These are phyloP conservation scores for Neopipo cinnamomea DNA, from an alignment of 2,113 vertebrate species.

Conservation along the genomic window DNA sequence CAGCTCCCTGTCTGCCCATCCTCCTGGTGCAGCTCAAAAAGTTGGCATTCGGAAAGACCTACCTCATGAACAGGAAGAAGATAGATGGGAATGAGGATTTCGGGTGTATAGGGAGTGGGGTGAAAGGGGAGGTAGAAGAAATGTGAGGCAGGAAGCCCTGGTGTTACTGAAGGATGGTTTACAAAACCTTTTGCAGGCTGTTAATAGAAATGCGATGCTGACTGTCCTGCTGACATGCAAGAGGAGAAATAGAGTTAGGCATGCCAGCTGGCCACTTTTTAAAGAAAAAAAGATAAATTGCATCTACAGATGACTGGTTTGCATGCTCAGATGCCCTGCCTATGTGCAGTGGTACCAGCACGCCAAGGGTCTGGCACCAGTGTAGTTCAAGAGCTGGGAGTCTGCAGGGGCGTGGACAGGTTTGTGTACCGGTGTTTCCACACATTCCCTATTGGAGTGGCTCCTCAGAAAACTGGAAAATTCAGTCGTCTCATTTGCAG, in stretches of 20 bases:
- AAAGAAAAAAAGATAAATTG: background rate
- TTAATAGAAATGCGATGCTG: background rate
- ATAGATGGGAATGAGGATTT: background rate
- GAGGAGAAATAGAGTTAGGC: background rate
- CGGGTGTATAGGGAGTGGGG: background rate
- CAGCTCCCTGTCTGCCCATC: background rate
- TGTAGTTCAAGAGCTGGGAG: background rate
- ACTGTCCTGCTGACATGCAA: background rate
- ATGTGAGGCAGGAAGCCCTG: background rate
- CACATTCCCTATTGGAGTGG: background rate
- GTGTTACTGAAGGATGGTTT: background rate
- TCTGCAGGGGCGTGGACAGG: background rate
- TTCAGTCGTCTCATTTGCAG: background rate
- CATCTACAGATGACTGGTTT: background rate
- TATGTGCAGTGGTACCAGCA: background rate
- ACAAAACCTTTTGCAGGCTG: background rate
- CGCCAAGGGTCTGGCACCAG: accelerated
- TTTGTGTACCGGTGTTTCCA: accelerated
- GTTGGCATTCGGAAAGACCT: background rate
- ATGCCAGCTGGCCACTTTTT: background rate
- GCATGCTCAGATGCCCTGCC: background rate
- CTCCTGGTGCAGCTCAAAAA: background rate
- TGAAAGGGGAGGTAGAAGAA: background rate
- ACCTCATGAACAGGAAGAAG: background rate
- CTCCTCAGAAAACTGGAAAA: constrained; percentile 34